Base-by-base conservation (phyloP, 1,140 invertebrate species). In the Metaphire vulgaris region DNA sequence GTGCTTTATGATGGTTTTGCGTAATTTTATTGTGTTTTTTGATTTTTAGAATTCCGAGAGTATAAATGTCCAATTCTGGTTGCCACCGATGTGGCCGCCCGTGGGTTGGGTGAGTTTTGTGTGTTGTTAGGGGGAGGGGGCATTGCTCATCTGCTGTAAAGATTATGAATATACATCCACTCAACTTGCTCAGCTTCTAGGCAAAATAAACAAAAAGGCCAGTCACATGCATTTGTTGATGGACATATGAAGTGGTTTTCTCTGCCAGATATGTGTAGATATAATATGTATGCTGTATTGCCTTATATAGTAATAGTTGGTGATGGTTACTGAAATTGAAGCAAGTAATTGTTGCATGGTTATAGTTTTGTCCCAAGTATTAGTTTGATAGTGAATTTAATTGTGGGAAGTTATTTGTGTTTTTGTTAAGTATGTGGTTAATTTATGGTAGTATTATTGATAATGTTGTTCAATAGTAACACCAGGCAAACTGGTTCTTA, bases 61-160 rank as follows among this genome's bases (percentile, higher is more conserved):
- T 95, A 95, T 79, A 91, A 91, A 85, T 91, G 91, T 70, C 93
- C 92, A 76, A 97, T 99, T 82, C 88, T 99, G 75, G 93, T 99
- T 69, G 97, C 97, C 78, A 99, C 97, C 34, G 97, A 99, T 88
- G 97, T 99, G 79, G 97, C 97, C 69, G 96, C 97, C 29, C 89
- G 97, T 82, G 97, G 97, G 79, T 90, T 99, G 87, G 97, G 97
- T 99, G 90, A 91, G 93, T 83, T 56, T 56, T 21, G 6, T 56
- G 21, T 21, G 21, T 56, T 56, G 41, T 12, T 56, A 6, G 41
- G 6, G 6, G 41, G 41, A 12, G 6, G 41, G 6, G 21, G 6
- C 6, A 21, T 56, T 12, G 41, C 21, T 56, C 6, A 56, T 6
- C 6, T 6, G 41, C 21, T 21, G 41, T 56, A n/a, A n/a, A n/a